Percentiles rank a stretch among this genome's conserved stretches.
Conservation (phyloP, 2,113 vertebrate genomes). For the Climacteris rufus region DNA sequence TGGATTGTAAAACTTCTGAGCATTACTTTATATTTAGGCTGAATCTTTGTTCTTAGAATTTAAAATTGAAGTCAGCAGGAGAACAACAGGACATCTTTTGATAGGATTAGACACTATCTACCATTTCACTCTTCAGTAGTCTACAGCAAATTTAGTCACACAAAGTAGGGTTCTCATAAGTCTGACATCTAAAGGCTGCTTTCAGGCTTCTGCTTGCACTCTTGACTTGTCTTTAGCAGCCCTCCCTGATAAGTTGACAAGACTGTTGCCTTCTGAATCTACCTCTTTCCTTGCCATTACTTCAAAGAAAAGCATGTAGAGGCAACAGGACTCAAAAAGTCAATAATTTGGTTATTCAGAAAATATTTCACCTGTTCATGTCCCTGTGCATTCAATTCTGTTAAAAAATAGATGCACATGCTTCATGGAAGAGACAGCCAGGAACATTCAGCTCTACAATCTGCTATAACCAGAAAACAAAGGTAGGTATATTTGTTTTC, state of each 20-base stretch:
- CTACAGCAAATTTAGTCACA: neutral
- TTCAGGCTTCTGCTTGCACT: neutral
- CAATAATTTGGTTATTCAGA: neutral
- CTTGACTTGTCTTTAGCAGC: neutral
- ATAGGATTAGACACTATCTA: neutral
- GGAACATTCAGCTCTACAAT: neutral
- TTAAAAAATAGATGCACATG: neutral
- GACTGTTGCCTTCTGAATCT: neutral
- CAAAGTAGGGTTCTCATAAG: neutral
- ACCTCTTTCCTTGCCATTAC: neutral
- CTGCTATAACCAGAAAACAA: neutral
- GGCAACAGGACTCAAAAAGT: neutral
- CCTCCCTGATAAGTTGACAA: neutral
- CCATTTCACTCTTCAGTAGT: neutral
- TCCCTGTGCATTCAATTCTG: neutral
- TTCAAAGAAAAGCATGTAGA: neutral
- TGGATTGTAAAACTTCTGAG: neutral
- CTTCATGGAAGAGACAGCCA: neutral
- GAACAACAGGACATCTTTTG: neutral
- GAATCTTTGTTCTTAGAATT: neutral
- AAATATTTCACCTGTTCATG: neutral
- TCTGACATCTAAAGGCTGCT: neutral
- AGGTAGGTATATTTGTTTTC: neutral
- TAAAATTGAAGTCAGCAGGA: neutral
- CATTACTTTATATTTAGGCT: neutral